A percentile compares a stretch with the other conserved stretches of the same genome.
phyloP scores from a whole-genome alignment of 2,797 vertebrate species.

The Amphiprion clarkii region DNA sequence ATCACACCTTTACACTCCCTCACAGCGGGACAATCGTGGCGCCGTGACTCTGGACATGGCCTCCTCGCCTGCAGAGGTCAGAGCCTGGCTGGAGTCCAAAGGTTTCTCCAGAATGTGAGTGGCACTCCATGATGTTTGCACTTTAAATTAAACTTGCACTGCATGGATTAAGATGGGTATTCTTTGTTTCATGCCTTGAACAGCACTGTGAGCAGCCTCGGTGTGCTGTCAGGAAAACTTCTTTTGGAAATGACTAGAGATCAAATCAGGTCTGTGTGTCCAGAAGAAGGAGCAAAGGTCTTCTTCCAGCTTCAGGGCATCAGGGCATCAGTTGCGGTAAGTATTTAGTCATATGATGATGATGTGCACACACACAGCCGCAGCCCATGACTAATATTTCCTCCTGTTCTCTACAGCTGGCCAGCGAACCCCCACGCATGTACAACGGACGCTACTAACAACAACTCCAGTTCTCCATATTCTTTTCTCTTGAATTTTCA shows the following conservation, averaged over 20 bases:
- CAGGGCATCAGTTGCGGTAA: constrained; percentile 87
- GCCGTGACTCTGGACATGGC: constrained; percentile 76
- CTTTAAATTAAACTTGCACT: not conserved
- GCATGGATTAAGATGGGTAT: not conserved
- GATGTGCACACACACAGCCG: not conserved
- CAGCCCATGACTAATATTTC: constrained; percentile 5
- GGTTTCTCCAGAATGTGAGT: constrained; percentile 90
- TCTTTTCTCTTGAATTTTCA: not conserved
- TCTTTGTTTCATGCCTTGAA: not conserved
- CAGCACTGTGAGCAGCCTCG: constrained; percentile 88
- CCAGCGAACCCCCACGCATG: constrained; percentile 69
- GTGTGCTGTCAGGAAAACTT: constrained; percentile 86
- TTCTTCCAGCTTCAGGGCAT: constrained; percentile 89
- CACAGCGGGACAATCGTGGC: constrained; percentile 44
- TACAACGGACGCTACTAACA: constrained; percentile 65
- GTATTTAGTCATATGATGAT: constrained; percentile 30
- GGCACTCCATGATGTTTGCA: not conserved
- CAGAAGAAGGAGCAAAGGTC: constrained; percentile 89
- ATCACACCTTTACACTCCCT: not conserved
- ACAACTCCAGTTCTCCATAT: not conserved
- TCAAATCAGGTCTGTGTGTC: constrained; percentile 88
- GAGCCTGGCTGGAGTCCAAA: constrained; percentile 89
- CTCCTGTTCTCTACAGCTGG: constrained; percentile 68
- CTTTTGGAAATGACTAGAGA: constrained; percentile 86
- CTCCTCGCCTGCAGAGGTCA: constrained; percentile 88